Evolutionary conservation across 2,888 invertebrate species (phyloP), one percentile per base, ranked within the genome.

Genomic region (Matsumyia berberina): DNA sequence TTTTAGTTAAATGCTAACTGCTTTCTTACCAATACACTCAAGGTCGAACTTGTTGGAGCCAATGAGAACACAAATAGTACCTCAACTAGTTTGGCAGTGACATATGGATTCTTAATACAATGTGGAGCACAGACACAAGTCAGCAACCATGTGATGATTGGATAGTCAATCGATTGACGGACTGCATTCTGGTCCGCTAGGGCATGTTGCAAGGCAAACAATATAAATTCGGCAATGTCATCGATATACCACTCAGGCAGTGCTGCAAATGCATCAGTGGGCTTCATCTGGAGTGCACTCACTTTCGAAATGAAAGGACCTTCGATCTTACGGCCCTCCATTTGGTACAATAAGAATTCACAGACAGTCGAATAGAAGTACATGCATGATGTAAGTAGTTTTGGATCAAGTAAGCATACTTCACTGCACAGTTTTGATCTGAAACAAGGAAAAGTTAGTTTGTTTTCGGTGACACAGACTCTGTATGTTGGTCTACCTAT

Each of bases 241-340:
- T 99, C 99, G 88, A 99, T 95, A 91, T 98, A 97, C 96, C 98
- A 99, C 93, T 99, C 99, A 44, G 99, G 99, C 90, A 97, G 93
- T 88, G 98, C 97, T 67, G 96, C 95, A 93, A 98, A 99, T 88
- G 95, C 94, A 87, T 94, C 93, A 12, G 96, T 94, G 58, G 95
- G 93, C 87, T 94, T 94, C 39, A 93, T 93, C 53, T 94, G 93
- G 55, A 93, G 91, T 58, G 93, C 93, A 12, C 95, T 94, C 81
- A 94, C 91, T 88, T 92, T 91, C 2, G 93, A 92, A 87, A 92
- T 90, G 57, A 92, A 92, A 24, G 89, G 91, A 29, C 92, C 92
- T 42, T 92, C 92, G 44, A 93, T 92, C 0, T 93, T 92, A 17
- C 92, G 91, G 0, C 92, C 92, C 46, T 94, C 94, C 90, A 96